Evolutionary conservation across 92 coral and sea anemone genomes (phyloP), one percentile per base, ranked within the genome.

Genomic region (Siderastrea radians): DNA sequence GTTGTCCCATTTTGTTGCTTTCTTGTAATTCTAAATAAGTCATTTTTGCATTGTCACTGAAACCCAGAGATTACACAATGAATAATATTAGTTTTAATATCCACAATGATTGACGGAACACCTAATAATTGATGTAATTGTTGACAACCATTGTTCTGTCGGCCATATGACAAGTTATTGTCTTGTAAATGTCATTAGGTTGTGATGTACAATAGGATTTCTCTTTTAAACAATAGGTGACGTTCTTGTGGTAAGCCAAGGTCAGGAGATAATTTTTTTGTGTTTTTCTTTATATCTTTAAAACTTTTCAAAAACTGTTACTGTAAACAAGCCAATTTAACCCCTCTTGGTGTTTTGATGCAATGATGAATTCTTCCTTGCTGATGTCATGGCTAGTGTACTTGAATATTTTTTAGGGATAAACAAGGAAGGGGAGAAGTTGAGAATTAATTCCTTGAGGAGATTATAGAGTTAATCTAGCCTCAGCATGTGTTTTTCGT

Each of bases 181-280:
- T 84, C 81, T 84, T 74, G 87, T 84, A 84, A 73, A 84, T 84
- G 87, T 61, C 87, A 84, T 14, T 8, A 84, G 81, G 60, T 74
- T 61, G 87, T 60, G 74, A 14, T 43, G 13, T 49, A 84, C 72
- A 72, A 74, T 72, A 45, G 87, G 81, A 51, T 73, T 72, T 49
- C 53, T 11, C 50, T 46, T 16, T 72, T 50, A 74, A 83, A 84
- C 87, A 84, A 84, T 84, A 62, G 87, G 12, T 43, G 52, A 49
- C 49, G 55, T 48, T 48, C 44, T 62, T 76, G 68, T 3, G 11
- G 6, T 49, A 51, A 16, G 38, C 52, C 86, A 82, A 82, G 86
- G 86, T 82, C 86, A 70, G 71, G 47, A 15, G 26, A 3, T 5
- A 46, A 53, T 80, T 68, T 5, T 47, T 6, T 48, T 51, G 16